Percentiles rank a stretch among this genome's conserved stretches.
phyloP scores from a whole-genome alignment of 2,113 vertebrate species.

The Mandrillus leucophaeus region DNA sequence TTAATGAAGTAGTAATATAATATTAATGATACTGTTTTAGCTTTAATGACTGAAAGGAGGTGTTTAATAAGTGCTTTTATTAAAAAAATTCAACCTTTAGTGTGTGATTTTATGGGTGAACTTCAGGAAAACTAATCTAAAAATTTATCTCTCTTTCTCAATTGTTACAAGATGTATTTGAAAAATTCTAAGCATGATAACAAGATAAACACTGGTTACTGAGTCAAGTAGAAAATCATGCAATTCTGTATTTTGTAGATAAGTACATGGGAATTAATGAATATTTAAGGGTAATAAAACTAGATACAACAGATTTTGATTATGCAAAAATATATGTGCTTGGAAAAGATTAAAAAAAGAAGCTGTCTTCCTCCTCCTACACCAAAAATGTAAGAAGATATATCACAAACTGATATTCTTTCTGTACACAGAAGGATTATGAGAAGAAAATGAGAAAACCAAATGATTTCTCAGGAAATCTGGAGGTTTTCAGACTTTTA shows the following conservation, averaged over 20 bases:
- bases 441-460: background rate
- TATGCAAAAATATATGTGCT: background rate
- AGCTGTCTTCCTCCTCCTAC: background rate
- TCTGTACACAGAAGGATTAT: background rate
- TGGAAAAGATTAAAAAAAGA: background rate
- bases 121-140: slow-evolving; percentile 37
- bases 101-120: background rate
- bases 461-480: background rate
- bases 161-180: background rate
- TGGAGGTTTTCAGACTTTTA: background rate
- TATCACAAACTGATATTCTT: background rate
- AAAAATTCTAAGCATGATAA: background rate
- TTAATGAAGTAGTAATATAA: background rate
- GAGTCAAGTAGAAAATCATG: background rate
- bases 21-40: background rate
- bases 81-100: background rate
- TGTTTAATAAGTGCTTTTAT: background rate
- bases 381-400: background rate
- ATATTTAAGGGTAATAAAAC: background rate
- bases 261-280: background rate
- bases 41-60: background rate
- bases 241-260: background rate
- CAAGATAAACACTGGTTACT: background rate
- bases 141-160: background rate
- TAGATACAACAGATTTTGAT: background rate